These are phyloP conservation scores for Prosapia bicincta DNA, from an alignment of 2,888 invertebrate genomes.

Conservation along the genomic window DNA sequence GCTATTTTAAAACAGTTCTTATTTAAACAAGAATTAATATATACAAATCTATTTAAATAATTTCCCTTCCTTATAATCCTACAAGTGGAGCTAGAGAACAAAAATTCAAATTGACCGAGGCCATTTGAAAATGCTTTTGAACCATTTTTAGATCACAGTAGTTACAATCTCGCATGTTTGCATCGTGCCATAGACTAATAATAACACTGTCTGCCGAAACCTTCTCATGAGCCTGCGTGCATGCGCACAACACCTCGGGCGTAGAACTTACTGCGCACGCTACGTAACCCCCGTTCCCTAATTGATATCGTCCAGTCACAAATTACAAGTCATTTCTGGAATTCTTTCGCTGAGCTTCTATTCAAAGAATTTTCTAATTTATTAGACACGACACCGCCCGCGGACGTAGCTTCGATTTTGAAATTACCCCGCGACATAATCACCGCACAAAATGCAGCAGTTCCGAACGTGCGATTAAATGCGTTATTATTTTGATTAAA, in stretches of 20 bases:
- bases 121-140: too few relatives aligned
- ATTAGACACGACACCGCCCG: constrained; percentile 21
- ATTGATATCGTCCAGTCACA: constrained; percentile 17
- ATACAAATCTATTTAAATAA: too few relatives aligned
- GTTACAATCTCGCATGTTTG: neutral
- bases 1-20: too few relatives aligned
- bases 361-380: constrained; percentile 26
- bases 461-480: neutral
- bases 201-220: neutral
- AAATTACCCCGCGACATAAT: neutral
- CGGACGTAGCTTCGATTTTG: constrained; percentile 4
- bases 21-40: too few relatives aligned
- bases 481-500: too few relatives aligned
- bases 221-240: neutral
- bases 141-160: too few relatives aligned
- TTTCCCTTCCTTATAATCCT: too few relatives aligned
- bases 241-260: constrained; percentile 18
- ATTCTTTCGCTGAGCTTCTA: constrained; percentile 11
- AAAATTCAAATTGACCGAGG: too few relatives aligned
- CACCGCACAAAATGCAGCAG: neutral
- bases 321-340: constrained; percentile 14
- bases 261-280: neutral
- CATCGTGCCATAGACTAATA: neutral
- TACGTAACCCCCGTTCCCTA: neutral
- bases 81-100: too few relatives aligned